Evolutionary conservation across 2,113 vertebrate species (phyloP).

Genomic region (Fulmarus glacialis): DNA sequence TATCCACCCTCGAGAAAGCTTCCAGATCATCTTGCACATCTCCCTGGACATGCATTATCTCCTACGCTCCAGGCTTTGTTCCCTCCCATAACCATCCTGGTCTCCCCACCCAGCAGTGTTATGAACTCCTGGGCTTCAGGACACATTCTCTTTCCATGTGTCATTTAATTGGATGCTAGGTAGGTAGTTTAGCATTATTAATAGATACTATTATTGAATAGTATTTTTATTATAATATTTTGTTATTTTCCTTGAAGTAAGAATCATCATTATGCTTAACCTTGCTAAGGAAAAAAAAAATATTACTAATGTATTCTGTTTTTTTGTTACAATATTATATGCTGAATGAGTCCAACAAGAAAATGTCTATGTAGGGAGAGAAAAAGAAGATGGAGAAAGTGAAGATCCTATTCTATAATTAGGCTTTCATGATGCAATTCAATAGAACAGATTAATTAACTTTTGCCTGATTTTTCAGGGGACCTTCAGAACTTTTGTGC

Average conservation of each 20-base stretch:
- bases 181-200: background rate
- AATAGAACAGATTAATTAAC: background rate
- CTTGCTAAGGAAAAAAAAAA: background rate
- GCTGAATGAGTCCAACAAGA: background rate
- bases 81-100: background rate
- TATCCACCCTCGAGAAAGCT: background rate
- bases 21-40: background rate
- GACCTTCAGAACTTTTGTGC: background rate
- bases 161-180: background rate
- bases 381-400: background rate
- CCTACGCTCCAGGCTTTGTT: background rate
- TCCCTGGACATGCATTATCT: background rate
- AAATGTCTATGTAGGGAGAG: background rate
- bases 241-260: background rate
- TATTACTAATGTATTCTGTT: background rate
- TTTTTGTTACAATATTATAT: background rate
- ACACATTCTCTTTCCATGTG: background rate
- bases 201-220: background rate
- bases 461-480: background rate
- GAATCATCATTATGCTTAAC: background rate
- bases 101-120: slow-evolving; percentile 3
- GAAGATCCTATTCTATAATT: background rate
- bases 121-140: background rate
- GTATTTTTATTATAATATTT: background rate
- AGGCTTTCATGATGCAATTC: background rate